Evolutionary conservation across 2,113 vertebrate genomes (phyloP).

Genomic region (Engraulis encrasicolus): DNA sequence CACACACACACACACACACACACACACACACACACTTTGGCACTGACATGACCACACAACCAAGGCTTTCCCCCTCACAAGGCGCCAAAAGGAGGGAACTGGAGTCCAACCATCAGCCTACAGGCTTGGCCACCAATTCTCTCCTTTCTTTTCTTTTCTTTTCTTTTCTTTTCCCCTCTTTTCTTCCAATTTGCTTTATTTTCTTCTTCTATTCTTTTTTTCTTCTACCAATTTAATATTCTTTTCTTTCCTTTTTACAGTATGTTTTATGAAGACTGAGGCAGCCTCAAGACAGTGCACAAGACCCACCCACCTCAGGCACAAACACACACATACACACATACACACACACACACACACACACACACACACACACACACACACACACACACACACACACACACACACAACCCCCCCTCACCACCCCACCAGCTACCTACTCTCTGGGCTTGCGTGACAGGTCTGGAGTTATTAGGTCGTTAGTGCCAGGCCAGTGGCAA

Average conservation of each 20-base stretch:
- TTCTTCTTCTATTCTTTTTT: too few species aligned
- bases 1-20: too few species aligned
- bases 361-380: too few species aligned
- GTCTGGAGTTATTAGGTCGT: background rate
- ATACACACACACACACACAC: too few species aligned
- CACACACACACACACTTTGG: too few species aligned
- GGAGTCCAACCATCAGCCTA: background rate
- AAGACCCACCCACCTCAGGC: background rate
- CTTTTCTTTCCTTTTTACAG: background rate
- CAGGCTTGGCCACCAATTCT: background rate
- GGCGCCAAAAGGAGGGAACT: conserved; percentile 33
- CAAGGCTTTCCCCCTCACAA: conserved; percentile 27
- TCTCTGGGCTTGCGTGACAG: conserved; percentile 8
- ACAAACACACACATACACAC: too few species aligned
- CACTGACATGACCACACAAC: too few species aligned
- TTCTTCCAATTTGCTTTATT: background rate
- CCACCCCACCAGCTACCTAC: too few species aligned
- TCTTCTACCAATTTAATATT: too few species aligned
- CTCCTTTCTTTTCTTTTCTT: background rate
- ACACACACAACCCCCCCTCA: too few species aligned
- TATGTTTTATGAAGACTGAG: background rate
- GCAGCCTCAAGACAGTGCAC: background rate
- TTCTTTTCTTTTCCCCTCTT: background rate
- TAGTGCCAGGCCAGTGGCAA: background rate
- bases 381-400: too few species aligned